A percentile compares a stretch with the other conserved stretches of the same genome.
These are phyloP conservation scores for Lasius platythorax DNA, from an alignment of 2,888 invertebrate genomes.

Conservation along the genomic window DNA sequence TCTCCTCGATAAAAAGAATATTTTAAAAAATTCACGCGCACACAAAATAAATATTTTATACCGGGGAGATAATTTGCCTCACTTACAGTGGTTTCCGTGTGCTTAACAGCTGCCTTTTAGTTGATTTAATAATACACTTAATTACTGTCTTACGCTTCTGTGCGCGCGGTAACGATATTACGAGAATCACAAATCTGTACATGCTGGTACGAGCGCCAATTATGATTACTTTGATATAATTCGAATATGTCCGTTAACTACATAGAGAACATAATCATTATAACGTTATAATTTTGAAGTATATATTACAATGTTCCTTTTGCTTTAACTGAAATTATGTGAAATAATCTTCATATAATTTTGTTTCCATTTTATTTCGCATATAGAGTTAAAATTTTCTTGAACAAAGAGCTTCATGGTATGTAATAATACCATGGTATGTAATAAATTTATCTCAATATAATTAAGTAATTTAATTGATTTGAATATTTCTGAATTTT, in stretches of 20 bases:
- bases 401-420: not conserved
- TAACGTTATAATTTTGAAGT: slow-evolving; percentile 29
- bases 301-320: slow-evolving; percentile 19
- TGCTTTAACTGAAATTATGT: slow-evolving; percentile 8
- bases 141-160: slow-evolving; percentile 62
- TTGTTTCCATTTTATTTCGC: not conserved
- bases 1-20: slow-evolving; percentile 17
- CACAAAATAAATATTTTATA: slow-evolving; percentile 54
- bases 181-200: slow-evolving; percentile 47
- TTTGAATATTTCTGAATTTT: not conserved
- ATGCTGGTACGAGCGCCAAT: slow-evolving; percentile 37
- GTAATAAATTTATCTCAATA: not conserved
- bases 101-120: slow-evolving; percentile 42
- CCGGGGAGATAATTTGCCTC: slow-evolving; percentile 40
- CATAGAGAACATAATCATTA: slow-evolving; percentile 32
- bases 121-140: slow-evolving; percentile 63
- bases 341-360: slow-evolving; percentile 32
- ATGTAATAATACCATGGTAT: not conserved
- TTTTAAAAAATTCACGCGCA: slow-evolving; percentile 26
- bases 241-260: slow-evolving; percentile 59
- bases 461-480: slow-evolving; percentile 8
- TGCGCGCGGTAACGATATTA: slow-evolving; percentile 54
- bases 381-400: slow-evolving; percentile 19
- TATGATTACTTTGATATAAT: slow-evolving; percentile 63
- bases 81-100: slow-evolving; percentile 36